phyloP scores from a whole-genome alignment of 1,140 invertebrate genomes.

The Rhopalosiphum padi region DNA sequence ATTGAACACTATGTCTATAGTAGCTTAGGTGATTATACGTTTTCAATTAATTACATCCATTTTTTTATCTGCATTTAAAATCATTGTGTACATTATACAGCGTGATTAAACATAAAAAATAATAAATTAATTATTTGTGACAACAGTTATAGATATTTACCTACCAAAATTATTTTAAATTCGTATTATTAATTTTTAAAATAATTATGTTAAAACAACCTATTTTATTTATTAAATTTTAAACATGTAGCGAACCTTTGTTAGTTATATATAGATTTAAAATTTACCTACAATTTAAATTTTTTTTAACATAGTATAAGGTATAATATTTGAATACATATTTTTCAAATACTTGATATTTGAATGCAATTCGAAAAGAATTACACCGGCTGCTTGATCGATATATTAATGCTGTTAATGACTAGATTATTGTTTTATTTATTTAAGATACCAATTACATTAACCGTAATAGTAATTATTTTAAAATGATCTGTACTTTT shows the following conservation, averaged over 20 bases:
- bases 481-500: too few species aligned
- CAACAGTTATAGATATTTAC: not conserved
- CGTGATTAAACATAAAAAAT: not conserved
- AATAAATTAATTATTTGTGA: not conserved
- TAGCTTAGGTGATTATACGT: not conserved
- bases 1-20: not conserved
- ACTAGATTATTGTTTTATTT: not conserved
- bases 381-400: not conserved
- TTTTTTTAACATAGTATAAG: too few species aligned
- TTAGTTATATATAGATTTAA: too few species aligned
- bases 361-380: not conserved
- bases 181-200: not conserved
- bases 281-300: too few species aligned
- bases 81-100: not conserved
- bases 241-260: too few species aligned
- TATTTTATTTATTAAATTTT: not conserved
- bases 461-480: too few species aligned
- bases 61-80: not conserved
- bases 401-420: not conserved
- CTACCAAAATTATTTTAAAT: not conserved
- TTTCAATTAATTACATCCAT: not conserved
- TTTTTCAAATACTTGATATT: too few species aligned
- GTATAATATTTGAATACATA: not conserved
- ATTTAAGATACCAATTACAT: not conserved
- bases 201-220: not conserved